Evolutionary conservation across 2,797 vertebrate genomes (phyloP), one percentile per base, ranked within the genome.

Genomic region (Pempheris klunzingeri): DNA sequence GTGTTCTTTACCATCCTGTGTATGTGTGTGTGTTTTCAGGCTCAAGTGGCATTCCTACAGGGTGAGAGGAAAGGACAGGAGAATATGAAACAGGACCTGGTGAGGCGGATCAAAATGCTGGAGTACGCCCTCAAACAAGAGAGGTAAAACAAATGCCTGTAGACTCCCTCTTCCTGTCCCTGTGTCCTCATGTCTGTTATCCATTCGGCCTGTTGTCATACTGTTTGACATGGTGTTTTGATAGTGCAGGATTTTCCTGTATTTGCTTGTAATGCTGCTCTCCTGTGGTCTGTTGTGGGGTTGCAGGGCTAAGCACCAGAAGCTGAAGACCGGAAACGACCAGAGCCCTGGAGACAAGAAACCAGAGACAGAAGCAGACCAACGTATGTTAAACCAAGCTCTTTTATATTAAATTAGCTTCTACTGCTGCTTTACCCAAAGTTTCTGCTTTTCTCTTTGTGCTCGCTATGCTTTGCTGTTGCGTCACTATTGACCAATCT

Each of bases 241-340:
- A 55, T 28, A 17, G 39, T 64, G 38, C 64, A 52, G 22, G 8
- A 30, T 22, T 28, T 61, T 41, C 20, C 39, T 65, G 7, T 20
- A 1, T 52, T 58, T 30, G 11, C 38, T 57, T 49, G 5, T 74
- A 63, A 72, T 14, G 30, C 67, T 64, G 28, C 69, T 80, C 80
- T 83, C 80, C 6, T 87, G 80, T 83, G 85, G 81, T 76, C 2
- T 30, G 73, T 58, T 63, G 26, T 80, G 68, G 77, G 36, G 34
- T 77, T 78, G 68, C 87, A 98, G 97, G 91, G 90, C 96, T 26
- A 98, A 98, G 77, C 97, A 97, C 63, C 97, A 98, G 92, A 98
- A 98, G 77, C 89, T 98, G 87, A 97, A 97, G 88, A 96, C 96
- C 0, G 96, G 96, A 74, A 95, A 93, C 1, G 97, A 98, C 64